Evolutionary conservation across 2,797 vertebrate genomes (phyloP).

Genomic region (Mormyrus hasselquistii): DNA sequence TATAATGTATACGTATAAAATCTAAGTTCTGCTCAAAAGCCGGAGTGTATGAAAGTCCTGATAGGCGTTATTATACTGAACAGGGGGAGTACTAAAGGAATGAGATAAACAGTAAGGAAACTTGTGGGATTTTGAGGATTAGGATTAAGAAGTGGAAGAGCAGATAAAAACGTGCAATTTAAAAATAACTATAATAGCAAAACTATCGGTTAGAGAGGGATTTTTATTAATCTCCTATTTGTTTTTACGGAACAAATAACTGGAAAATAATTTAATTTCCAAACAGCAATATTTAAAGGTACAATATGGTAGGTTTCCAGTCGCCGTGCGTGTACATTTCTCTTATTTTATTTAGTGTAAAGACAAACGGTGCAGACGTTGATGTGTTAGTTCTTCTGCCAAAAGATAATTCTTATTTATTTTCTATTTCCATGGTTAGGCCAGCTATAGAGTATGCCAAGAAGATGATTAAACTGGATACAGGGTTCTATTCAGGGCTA

Average conservation of each 20-base stretch:
- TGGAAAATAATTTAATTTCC: conserved; percentile 17
- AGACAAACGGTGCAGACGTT: conserved; percentile 60
- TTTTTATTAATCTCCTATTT: not conserved
- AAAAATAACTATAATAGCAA: conserved; percentile 12
- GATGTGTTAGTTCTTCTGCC: conserved; percentile 81
- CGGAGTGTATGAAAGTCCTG: conserved; percentile 66
- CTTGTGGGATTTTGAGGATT: conserved; percentile 13
- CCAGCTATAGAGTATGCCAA: conserved; percentile 85
- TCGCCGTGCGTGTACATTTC: conserved; percentile 54
- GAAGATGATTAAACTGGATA: conserved; percentile 56
- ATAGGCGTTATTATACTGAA: conserved; percentile 67
- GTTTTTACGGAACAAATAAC: not conserved
- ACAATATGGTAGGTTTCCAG: conserved; percentile 58
- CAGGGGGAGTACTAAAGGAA: conserved; percentile 49
- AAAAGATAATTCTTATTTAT: conserved; percentile 78
- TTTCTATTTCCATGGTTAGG: conserved; percentile 72
- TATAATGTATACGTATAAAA: conserved; percentile 64
- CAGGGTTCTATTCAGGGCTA: conserved; percentile 58
- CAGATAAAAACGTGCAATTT: not conserved
- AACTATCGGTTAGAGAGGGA: not conserved
- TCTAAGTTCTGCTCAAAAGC: conserved; percentile 65
- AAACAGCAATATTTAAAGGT: conserved; percentile 22
- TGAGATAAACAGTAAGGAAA: conserved; percentile 44
- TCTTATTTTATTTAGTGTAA: conserved; percentile 48
- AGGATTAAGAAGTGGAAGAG: not conserved